Evolutionary conservation across 64 coral and sea anemone species (phyloP).

Genomic region (Porites lutea): DNA sequence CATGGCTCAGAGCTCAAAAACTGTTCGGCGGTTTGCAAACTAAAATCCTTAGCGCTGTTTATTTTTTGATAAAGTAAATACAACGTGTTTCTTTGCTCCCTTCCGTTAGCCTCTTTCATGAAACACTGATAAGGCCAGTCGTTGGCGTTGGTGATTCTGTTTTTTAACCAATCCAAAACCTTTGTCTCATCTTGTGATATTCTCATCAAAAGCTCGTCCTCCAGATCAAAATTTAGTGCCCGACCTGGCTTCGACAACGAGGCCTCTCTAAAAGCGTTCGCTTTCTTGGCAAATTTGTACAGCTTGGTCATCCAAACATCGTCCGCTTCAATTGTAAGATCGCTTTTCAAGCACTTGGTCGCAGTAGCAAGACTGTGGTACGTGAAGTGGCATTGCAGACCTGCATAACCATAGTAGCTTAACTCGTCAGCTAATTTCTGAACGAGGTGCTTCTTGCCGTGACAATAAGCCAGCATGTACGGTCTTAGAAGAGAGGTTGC

Average conservation of each 20-base stretch:
- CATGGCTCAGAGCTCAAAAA: not conserved
- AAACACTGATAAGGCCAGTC: constrained; percentile 53
- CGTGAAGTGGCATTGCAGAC: constrained; percentile 65
- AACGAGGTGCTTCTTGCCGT: constrained; percentile 22
- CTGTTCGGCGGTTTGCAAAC: not conserved
- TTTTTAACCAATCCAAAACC: constrained; percentile 21
- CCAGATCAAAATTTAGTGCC: constrained; percentile 39
- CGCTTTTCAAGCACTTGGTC: constrained; percentile 36
- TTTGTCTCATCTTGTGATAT: constrained; percentile 29
- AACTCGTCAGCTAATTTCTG: constrained; percentile 43
- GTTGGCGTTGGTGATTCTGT: constrained; percentile 38
- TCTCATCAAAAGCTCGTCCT: constrained; percentile 48
- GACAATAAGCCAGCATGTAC: constrained; percentile 54
- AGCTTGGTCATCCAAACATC: constrained; percentile 49
- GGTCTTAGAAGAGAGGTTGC: constrained; percentile 57
- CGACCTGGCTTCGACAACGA: constrained; percentile 35
- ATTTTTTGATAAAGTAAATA: constrained; percentile 12
- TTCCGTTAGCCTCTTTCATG: not conserved
- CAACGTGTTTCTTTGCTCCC: constrained; percentile 8
- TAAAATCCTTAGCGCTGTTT: not conserved
- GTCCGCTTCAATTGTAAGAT: constrained; percentile 16
- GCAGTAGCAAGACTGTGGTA: constrained; percentile 25
- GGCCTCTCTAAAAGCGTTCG: constrained; percentile 42
- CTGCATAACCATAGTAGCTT: constrained; percentile 39
- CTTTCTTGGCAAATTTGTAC: constrained; percentile 67